Conservation (phyloP, 2,797 vertebrate species). For the Rhabdomys pumilio region DNA sequence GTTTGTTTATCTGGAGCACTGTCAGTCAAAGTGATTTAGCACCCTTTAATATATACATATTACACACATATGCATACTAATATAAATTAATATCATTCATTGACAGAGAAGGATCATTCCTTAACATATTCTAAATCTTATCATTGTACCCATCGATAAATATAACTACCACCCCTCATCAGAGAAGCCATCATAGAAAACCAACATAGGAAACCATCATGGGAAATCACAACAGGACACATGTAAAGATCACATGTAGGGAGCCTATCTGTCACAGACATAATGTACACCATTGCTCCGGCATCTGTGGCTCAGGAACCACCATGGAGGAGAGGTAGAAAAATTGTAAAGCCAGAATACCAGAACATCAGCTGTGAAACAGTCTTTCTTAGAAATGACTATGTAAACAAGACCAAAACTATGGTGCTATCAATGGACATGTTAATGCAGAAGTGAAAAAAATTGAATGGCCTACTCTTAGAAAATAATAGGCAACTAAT, state of each 20-base stretch:
- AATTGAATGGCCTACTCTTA: neutral
- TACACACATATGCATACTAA: neutral
- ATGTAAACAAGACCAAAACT: neutral
- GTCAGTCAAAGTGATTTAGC: neutral
- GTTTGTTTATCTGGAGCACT: no score
- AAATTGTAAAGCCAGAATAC: neutral
- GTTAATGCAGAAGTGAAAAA: neutral
- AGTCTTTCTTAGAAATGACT: neutral
- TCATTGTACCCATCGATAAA: neutral
- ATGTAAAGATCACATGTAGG: no score
- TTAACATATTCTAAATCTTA: neutral
- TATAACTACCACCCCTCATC: neutral
- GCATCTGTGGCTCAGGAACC: no score
- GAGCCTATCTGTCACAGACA: neutral
- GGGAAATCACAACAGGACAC: neutral
- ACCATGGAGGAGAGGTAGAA: neutral
- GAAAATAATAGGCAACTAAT: no score
- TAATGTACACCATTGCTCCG: no score
- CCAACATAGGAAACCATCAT: neutral
- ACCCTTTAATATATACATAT: neutral
- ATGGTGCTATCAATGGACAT: no score
- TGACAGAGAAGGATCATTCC: neutral
- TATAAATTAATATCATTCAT: neutral
- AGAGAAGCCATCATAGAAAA: neutral
- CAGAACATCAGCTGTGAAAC: neutral